These are phyloP conservation scores for Poecilia velifera DNA, from an alignment of 2,797 vertebrate genomes.

Conservation along the genomic window DNA sequence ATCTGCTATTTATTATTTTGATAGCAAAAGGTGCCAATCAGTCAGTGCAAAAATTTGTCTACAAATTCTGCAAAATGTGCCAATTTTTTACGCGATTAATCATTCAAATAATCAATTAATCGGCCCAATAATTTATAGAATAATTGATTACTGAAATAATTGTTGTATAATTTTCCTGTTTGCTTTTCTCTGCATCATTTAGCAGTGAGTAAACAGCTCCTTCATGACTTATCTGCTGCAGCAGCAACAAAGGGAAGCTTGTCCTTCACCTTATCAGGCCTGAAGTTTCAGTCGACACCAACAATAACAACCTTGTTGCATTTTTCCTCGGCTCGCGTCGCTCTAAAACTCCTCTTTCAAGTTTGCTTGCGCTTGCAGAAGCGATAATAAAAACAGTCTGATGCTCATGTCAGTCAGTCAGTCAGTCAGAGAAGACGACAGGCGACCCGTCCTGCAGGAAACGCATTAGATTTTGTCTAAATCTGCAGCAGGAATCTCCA, in stretches of 20 bases:
- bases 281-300: not conserved
- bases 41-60: too few species aligned
- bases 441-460: not conserved
- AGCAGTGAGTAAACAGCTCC: not conserved
- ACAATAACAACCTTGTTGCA: not conserved
- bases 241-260: not conserved
- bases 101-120: too few species aligned
- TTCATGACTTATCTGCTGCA: not conserved
- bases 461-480: not conserved
- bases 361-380: not conserved
- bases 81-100: too few species aligned
- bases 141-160: too few species aligned
- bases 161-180: not conserved
- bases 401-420: not conserved
- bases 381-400: not conserved
- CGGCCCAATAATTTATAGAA: too few species aligned
- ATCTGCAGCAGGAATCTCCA: not conserved
- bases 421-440: not conserved
- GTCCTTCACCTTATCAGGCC: slow-evolving; percentile 7
- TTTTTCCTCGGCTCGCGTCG: not conserved
- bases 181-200: not conserved
- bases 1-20: too few species aligned
- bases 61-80: too few species aligned
- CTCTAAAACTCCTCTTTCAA: not conserved
- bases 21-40: too few species aligned